phyloP scores from a whole-genome alignment of 2,888 invertebrate genomes.

The Monoplex corrugatus region DNA sequence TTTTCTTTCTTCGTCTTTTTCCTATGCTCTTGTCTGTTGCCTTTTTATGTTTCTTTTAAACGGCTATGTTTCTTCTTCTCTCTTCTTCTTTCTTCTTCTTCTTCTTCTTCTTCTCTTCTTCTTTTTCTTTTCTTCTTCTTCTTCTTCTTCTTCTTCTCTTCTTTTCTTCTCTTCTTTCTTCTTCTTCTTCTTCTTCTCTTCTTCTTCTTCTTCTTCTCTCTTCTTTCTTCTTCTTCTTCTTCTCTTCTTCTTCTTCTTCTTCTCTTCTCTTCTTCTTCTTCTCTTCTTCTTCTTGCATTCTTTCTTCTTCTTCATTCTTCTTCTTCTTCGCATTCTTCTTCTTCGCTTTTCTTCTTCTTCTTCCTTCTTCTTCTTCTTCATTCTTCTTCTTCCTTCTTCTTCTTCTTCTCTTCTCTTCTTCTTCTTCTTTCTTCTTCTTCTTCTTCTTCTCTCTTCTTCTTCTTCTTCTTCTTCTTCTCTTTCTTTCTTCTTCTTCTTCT shows the following conservation, averaged over 20 bases:
- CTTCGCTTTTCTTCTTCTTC: too few species aligned
- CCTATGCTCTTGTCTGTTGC: not conserved
- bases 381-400: too few species aligned
- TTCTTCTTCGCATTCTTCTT: too few species aligned
- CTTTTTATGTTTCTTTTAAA: not conserved
- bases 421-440: not conserved
- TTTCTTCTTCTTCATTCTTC: not conserved
- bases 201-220: not conserved
- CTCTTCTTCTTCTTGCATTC: not conserved
- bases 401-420: too few species aligned
- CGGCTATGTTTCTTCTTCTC: not conserved
- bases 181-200: not conserved
- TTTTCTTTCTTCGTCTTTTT: not conserved
- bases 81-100: not conserved
- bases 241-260: too few species aligned
- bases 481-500: too few species aligned
- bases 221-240: constrained; percentile 18
- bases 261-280: too few species aligned
- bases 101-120: too few species aligned
- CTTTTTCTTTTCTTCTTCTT: not conserved
- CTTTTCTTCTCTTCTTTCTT: not conserved
- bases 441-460: not conserved
- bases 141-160: not conserved
- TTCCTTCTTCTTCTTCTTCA: too few species aligned
- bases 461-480: too few species aligned